Evolutionary conservation across 1,140 invertebrate species (phyloP), one percentile per base, ranked within the genome.

Genomic region (Matsumurasca onukii): DNA sequence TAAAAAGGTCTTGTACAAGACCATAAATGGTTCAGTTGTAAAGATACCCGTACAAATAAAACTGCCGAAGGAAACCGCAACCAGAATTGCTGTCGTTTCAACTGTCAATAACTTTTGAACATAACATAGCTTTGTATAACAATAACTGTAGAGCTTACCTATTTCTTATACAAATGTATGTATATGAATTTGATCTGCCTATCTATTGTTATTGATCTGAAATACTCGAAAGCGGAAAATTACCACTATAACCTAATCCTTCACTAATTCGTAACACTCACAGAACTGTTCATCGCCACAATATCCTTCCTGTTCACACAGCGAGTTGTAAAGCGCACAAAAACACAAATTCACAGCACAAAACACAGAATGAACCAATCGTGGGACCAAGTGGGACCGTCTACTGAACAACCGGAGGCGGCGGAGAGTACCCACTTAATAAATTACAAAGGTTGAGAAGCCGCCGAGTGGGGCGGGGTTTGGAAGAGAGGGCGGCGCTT

Each of bases 371-470:
- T 9, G 5, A 9, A 39, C 34, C 5, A 9, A 9, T 39, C 34
- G 34, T 5, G 5, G 34, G 5, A 39, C 5, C 34, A 39, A 39
- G 17, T 17, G 5, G 34, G 17, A 39, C 34, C 34, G 34, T 39
- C 34, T 5, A 39, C 34, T 39, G 5, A 39, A 17, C 34, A n/a
- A n/a, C 34, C 5, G 34, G 5, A 39, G 5, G 34, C 34, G 5
- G 51, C 20, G 62, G 27, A 65, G 62, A 65, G 31, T 65, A 22
- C 17, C 62, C 24, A 65, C 62, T 65, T 65, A 65, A 65, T 65
- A 65, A 65, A 65, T 65, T 65, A 65, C 39, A 45, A 48, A 48
- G 31, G 31, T 39, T 20, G 17, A 24, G 17, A n/a, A 24, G 24
- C 17, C 62, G 31, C 39, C 9, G 20, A 27, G 25, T 45, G 62